These are phyloP conservation scores for Musca domestica DNA, from an alignment of 1,140 invertebrate genomes.

Conservation along the genomic window DNA sequence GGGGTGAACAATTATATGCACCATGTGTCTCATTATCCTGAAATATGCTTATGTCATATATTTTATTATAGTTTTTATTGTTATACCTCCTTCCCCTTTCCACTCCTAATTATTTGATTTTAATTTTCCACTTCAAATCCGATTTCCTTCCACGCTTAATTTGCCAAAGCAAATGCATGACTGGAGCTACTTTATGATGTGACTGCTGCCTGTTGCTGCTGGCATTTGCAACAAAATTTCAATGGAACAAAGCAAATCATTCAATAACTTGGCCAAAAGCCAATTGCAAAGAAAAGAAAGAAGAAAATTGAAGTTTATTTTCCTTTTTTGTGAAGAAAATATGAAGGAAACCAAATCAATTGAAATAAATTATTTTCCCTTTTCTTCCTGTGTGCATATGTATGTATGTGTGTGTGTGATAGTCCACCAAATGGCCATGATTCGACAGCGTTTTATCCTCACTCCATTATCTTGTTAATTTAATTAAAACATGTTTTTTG, in stretches of 20 bases:
- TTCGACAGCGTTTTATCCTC: background rate
- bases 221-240: no score
- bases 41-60: no score
- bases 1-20: no score
- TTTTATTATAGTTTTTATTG: no score
- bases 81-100: no score
- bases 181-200: no score
- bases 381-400: no score
- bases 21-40: no score
- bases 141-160: no score
- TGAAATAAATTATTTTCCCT: background rate
- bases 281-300: background rate
- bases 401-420: background rate
- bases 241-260: no score
- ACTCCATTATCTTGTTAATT: slow-evolving; percentile 16
- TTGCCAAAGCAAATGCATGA: no score
- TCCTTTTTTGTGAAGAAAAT: background rate
- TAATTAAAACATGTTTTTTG: slow-evolving; percentile 13
- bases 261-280: background rate
- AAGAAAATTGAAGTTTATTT: background rate
- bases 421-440: background rate
- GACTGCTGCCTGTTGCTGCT: no score
- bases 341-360: background rate
- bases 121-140: slow-evolving; percentile 5
- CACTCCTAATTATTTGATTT: slow-evolving; percentile 7